Base-by-base conservation (phyloP, 2,113 vertebrate species). In the Calypte anna region DNA sequence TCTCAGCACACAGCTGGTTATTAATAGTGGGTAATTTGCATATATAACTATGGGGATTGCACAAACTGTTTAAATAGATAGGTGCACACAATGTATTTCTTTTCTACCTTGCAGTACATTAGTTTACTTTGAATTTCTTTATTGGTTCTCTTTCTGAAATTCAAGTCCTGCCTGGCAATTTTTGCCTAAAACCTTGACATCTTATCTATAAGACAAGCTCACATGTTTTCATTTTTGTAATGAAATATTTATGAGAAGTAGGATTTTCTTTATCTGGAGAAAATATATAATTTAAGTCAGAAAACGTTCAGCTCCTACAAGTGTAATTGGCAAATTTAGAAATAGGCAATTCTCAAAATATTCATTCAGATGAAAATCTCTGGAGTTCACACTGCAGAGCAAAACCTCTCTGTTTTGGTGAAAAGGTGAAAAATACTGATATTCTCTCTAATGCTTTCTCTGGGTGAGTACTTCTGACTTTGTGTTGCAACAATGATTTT, bases 231-330 rank as follows among this genome's bases (percentile, higher is more conserved):
- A 95, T 57, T 93, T 95, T 82, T 72, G 94, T 89, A 68, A 96
- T 97, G 91, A 96, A 98, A 97, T 96, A 97, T 97, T 97, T 97
- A 97, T 97, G 92, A 97, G 79, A 82, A 46, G 27, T 55, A 96
- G 36, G 72, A 94, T 94, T 94, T 92, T 51, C 75, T 90, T 97
- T 97, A 97, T 97, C 96, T 96, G 68, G 91, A 94, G 62, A 95
- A 97, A 97, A 96, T 90, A 88, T 68, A 92, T 74, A 64, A 86
- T 95, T 83, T 96, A 95, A 97, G 87, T 95, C 89, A 96, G 81
- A 90, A 96, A 93, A 83, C 9, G 13, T 95, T 96, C n/a, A 93
- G 78, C 67, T 95, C 82, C 94, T 97, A 86, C 62, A 89, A 94
- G 31, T 76, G 86, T 97, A 98, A 97, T 93, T 97, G 95, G 50